Percentiles rank a stretch among this genome's conserved stretches.
Conservation (phyloP, 2,113 vertebrate species). For the Cygnus atratus region DNA sequence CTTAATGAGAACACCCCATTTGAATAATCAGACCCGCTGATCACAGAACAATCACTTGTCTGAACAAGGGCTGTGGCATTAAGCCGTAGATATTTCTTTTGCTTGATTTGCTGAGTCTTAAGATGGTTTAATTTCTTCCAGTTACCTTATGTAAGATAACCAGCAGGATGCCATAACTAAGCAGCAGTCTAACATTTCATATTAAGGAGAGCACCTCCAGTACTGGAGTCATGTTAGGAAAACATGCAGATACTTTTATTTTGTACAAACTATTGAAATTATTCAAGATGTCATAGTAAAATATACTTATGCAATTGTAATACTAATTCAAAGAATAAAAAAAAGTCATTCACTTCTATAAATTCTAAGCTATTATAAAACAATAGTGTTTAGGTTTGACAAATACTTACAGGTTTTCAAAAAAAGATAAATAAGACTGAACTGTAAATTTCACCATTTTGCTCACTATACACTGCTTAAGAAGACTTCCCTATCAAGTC, state of each 20-base stretch:
- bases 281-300: background rate
- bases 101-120: background rate
- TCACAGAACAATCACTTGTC: background rate
- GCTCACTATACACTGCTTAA: background rate
- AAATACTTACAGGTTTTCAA: background rate
- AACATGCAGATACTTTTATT: background rate
- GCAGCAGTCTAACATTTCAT: background rate
- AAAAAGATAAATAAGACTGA: background rate
- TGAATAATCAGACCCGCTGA: background rate
- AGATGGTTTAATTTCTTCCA: background rate
- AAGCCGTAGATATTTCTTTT: background rate
- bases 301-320: background rate
- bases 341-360: background rate
- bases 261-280: background rate
- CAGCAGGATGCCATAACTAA: background rate
- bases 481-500: background rate
- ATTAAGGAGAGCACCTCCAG: background rate
- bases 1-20: background rate
- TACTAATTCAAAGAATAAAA: background rate
- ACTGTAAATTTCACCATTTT: background rate
- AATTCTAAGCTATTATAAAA: background rate
- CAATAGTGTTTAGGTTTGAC: background rate
- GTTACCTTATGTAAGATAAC: background rate
- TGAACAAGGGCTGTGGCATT: background rate
- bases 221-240: background rate